phyloP scores from a whole-genome alignment of 1,140 invertebrate species.

The Cherax destructor region DNA sequence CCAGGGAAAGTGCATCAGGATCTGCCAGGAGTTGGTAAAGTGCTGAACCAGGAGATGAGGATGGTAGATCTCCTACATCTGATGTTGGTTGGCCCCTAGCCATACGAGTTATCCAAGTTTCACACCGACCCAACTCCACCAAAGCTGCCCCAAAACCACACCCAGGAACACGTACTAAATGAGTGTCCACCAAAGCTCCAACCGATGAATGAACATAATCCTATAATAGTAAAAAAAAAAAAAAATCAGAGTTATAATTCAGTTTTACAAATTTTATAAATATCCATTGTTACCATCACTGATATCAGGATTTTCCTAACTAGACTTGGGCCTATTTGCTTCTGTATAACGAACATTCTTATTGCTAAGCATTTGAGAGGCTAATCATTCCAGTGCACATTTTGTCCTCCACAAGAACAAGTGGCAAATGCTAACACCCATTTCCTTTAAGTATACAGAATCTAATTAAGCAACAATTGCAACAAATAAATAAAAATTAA shows the following conservation, averaged over 20 bases:
- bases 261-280: too few species aligned
- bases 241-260: neutral
- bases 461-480: too few species aligned
- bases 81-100: conserved; percentile 77
- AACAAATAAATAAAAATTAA: too few species aligned
- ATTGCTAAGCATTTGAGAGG: too few species aligned
- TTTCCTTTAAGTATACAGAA: too few species aligned
- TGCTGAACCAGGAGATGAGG: conserved; percentile 79
- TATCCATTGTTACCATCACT: too few species aligned
- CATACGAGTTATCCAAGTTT: conserved; percentile 79
- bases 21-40: conserved; percentile 81
- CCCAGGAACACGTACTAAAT: conserved; percentile 79
- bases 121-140: conserved; percentile 81
- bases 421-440: too few species aligned
- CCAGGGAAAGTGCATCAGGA: conserved; percentile 81
- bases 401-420: too few species aligned
- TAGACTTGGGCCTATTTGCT: too few species aligned
- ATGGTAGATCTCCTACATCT: conserved; percentile 79
- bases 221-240: conserved; percentile 72
- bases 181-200: conserved; percentile 79
- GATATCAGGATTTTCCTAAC: too few species aligned
- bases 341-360: too few species aligned
- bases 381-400: too few species aligned
- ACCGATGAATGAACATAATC: conserved; percentile 78
- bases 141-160: conserved; percentile 79